These are phyloP conservation scores for Phortica okadai DNA, from an alignment of 2,888 invertebrate genomes.

Conservation along the genomic window DNA sequence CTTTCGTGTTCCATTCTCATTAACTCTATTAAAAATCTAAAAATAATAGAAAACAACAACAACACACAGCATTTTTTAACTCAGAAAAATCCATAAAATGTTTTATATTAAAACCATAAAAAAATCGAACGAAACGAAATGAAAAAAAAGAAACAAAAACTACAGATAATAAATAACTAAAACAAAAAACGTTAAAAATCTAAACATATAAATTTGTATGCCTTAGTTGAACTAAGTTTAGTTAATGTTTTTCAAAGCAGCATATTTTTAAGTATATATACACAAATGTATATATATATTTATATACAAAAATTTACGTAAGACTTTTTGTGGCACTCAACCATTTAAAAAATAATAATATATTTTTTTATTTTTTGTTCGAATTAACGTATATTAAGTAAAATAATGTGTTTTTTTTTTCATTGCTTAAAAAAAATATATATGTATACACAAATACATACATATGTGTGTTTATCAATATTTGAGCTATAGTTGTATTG, in stretches of 20 bases:
- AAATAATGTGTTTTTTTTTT: conserved; percentile 32
- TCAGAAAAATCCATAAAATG: conserved; percentile 47
- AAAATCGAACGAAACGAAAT: conserved; percentile 16
- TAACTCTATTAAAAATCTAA: background rate
- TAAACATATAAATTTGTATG: conserved; percentile 37
- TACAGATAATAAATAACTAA: conserved; percentile 36
- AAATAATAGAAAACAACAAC: background rate
- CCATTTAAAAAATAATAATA: background rate
- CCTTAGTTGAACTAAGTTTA: conserved; percentile 57
- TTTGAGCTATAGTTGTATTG: background rate
- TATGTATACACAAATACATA: conserved; percentile 49
- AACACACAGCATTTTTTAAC: conserved; percentile 5
- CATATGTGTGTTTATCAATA: conserved; percentile 16
- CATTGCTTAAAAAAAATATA: conserved; percentile 35
- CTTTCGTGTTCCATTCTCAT: background rate
- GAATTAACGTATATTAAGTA: conserved; percentile 2
- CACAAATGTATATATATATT: conserved; percentile 49
- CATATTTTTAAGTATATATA: conserved; percentile 4
- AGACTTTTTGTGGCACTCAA: background rate
- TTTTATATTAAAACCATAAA: conserved; percentile 68
- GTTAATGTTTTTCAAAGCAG: background rate
- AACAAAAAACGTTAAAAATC: conserved; percentile 17
- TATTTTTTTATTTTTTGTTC: conserved; percentile 22
- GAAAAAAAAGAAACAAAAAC: conserved; percentile 42
- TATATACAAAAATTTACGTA: conserved; percentile 47